Conservation (phyloP, 2,888 invertebrate species). For the Drosophila pseudotalamancana region DNA sequence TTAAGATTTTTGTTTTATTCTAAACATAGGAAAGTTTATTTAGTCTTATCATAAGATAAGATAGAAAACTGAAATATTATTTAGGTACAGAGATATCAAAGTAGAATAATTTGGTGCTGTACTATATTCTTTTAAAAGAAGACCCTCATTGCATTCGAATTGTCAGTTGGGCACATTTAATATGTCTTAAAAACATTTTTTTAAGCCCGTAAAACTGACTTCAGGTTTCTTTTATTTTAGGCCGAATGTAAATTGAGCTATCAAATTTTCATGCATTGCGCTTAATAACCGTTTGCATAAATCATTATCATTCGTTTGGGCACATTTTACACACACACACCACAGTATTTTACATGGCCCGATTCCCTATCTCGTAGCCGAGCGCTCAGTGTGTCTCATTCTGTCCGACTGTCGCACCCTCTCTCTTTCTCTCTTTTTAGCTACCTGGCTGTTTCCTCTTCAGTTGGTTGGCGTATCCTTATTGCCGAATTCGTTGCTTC, state of each 20-base stretch:
- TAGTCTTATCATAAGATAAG: slow-evolving; percentile 44
- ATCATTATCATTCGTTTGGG: slow-evolving; percentile 46
- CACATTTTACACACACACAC: slow-evolving; percentile 48
- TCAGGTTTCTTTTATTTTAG: slow-evolving; percentile 8
- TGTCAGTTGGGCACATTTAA: no score
- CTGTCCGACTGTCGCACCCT: slow-evolving; percentile 9
- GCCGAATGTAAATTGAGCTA: slow-evolving; percentile 48
- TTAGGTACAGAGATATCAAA: slow-evolving; percentile 5
- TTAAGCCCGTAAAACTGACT: no score
- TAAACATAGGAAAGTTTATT: background rate
- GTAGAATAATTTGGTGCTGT: background rate
- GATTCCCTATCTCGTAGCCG: background rate
- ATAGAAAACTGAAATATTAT: slow-evolving; percentile 15
- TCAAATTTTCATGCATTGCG: slow-evolving; percentile 42
- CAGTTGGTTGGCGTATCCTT: slow-evolving; percentile 53
- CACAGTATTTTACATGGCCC: slow-evolving; percentile 39
- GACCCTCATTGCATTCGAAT: no score
- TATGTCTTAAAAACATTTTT: background rate
- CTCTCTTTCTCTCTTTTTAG: slow-evolving; percentile 20
- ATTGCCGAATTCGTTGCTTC: slow-evolving; percentile 68
- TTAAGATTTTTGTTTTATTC: no score
- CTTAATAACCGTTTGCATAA: slow-evolving; percentile 55
- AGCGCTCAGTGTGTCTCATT: slow-evolving; percentile 2
- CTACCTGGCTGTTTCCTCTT: slow-evolving; percentile 50
- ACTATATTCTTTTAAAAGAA: background rate